Base-by-base conservation (phyloP, 2,797 vertebrate genomes). In the Poeciliopsis paucimaculata region DNA sequence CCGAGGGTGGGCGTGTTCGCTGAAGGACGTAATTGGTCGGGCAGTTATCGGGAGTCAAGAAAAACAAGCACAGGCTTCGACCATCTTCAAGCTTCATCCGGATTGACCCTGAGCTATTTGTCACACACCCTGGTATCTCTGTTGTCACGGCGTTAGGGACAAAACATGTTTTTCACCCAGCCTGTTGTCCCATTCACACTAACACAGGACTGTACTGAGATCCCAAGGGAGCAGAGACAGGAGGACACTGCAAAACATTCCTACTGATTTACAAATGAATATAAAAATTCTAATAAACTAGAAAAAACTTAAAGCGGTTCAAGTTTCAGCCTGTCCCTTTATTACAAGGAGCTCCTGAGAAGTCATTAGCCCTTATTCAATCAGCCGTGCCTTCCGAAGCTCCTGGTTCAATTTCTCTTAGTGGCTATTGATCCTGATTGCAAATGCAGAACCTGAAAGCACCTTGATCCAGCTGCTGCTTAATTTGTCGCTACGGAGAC, bases 31-130 rank as follows among this genome's bases (percentile, higher is more conserved):
- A 92, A 93, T 93, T 92, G 92, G 89, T 91, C 12, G 71, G 87
- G 47, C 87, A 80, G 89, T 91, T 87, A 88, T 83, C 82, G 62
- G 73, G 45, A 76, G 80, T 53, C 72, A 80, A 88, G 87, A 93
- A 92, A 93, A 94, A 94, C 93, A 94, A 92, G 90, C 84, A 86
- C 91, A 94, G 89, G 88, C 93, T 93, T 92, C 86, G 68, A 26
- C 7, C 47, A 64, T 82, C 87, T 85, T 85, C 51, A 87, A 81
- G 88, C 91, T 81, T 85, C 72, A 68, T 79, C 78, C 82, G 60
- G 91, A 92, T 92, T 93, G 92, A 91, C 84, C 90, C 85, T 1
- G 0, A 75, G 47, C 70, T 51, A 20, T 75, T 90, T 77, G 81
- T 91, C 86, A 89, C 87, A 89, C 84, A 1, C 45, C 55, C 49